Evolutionary conservation across 37 sponge, comb jelly and placozoan genomes (phyloP).

Genomic region (Axinella damicornis): DNA sequence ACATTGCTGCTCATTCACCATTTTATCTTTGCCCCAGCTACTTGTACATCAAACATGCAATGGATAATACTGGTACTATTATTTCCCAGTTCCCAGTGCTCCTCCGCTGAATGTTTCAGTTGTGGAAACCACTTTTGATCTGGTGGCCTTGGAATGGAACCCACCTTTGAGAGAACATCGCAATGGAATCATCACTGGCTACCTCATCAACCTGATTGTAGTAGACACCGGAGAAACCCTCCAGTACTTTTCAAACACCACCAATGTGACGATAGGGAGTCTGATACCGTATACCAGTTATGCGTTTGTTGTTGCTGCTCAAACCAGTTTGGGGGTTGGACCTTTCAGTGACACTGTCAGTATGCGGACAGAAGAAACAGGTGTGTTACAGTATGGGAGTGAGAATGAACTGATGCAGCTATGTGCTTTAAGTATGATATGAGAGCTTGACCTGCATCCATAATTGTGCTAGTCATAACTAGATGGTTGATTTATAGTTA

Average conservation of each 20-base stretch:
- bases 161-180: slow-evolving; percentile 1
- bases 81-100: slow-evolving; percentile 5
- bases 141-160: slow-evolving; percentile 2
- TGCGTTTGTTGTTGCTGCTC: slow-evolving; percentile 31
- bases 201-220: slow-evolving; percentile 6
- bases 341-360: slow-evolving; percentile 12
- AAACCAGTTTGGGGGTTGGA: slow-evolving; percentile 26
- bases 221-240: not conserved
- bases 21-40: not conserved
- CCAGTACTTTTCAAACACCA: not conserved
- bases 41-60: not conserved
- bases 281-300: slow-evolving; percentile 43
- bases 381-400: not conserved
- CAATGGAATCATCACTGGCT: slow-evolving; percentile 44
- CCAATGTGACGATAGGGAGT: not conserved
- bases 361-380: slow-evolving; percentile 8
- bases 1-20: too few species aligned
- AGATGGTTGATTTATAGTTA: too few species aligned
- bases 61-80: not conserved
- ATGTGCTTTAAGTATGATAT: too few species aligned
- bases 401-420: too few species aligned
- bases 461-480: too few species aligned
- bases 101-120: not conserved
- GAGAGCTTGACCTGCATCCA: too few species aligned
- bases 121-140: not conserved